Evolutionary conservation across 2,888 invertebrate species (phyloP).

Genomic region (Nezara viridula): DNA sequence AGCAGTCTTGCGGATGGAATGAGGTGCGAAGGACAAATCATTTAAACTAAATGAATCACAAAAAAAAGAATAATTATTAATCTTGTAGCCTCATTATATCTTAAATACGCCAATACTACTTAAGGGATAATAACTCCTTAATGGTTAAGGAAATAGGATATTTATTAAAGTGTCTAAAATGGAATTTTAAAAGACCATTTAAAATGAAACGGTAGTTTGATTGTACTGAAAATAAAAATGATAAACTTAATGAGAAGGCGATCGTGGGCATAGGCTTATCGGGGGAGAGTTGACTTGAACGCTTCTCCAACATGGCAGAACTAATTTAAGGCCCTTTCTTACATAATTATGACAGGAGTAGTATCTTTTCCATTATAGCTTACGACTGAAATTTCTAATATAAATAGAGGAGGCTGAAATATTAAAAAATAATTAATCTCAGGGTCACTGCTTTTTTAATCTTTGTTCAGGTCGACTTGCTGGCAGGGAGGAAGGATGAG

Average conservation of each 20-base stretch:
- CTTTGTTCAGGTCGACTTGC: too few relatives aligned
- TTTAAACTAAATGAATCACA: background rate
- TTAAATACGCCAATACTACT: background rate
- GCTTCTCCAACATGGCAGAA: background rate
- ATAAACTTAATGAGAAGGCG: background rate
- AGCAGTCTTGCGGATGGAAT: background rate
- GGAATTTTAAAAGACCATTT: conserved; percentile 27
- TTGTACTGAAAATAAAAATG: background rate
- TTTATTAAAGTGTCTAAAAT: conserved; percentile 22
- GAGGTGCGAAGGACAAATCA: background rate
- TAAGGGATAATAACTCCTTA: background rate
- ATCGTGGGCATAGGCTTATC: background rate
- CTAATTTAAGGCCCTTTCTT: background rate
- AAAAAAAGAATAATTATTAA: background rate
- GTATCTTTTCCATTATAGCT: background rate
- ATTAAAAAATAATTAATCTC: background rate
- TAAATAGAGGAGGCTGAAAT: background rate
- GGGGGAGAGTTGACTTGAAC: background rate
- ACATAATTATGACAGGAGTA: background rate
- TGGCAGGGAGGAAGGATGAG: too few relatives aligned
- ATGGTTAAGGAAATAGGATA: background rate
- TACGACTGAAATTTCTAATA: background rate
- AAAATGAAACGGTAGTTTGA: background rate
- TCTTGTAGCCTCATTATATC: background rate
- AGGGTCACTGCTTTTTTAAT: too few relatives aligned